Percentiles rank a stretch among this genome's conserved stretches.
phyloP scores from a whole-genome alignment of 64 coral and sea anemone genomes.

The Pocillopora verrucosa region DNA sequence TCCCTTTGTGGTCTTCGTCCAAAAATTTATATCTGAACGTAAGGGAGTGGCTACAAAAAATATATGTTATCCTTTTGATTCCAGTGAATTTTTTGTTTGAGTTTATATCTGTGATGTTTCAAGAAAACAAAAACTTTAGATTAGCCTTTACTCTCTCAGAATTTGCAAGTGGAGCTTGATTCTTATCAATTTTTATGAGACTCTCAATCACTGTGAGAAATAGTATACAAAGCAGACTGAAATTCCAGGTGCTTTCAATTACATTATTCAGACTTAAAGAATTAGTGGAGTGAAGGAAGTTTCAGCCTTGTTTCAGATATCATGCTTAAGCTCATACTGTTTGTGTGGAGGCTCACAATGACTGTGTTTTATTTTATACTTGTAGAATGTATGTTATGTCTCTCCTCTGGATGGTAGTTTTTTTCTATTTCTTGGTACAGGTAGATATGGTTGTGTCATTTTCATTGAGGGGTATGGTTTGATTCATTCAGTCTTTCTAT shows the following conservation, averaged over 20 bases:
- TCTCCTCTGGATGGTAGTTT: no score
- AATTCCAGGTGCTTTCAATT: slow-evolving; percentile 42
- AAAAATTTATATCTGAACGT: not conserved
- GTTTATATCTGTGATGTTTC: not conserved
- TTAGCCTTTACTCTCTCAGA: not conserved
- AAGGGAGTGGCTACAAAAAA: not conserved
- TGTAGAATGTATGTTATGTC: no score
- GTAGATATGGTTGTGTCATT: no score
- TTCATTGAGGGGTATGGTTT: no score
- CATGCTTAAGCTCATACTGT: not conserved
- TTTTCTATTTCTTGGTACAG: no score
- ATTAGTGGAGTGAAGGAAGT: not conserved
- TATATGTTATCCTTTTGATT: not conserved
- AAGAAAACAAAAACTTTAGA: not conserved
- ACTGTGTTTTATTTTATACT: not conserved
- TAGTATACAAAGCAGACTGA: not conserved
- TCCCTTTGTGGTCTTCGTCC: not conserved
- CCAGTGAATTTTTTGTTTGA: not conserved
- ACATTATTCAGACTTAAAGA: not conserved
- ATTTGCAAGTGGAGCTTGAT: not conserved
- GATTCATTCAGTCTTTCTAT: no score
- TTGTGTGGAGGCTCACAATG: no score
- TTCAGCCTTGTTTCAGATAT: not conserved
- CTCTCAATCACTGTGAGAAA: slow-evolving; percentile 2
- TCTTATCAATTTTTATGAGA: slow-evolving; percentile 24